Evolutionary conservation across 2,888 invertebrate species (phyloP).

Genomic region (Syritta pipiens): DNA sequence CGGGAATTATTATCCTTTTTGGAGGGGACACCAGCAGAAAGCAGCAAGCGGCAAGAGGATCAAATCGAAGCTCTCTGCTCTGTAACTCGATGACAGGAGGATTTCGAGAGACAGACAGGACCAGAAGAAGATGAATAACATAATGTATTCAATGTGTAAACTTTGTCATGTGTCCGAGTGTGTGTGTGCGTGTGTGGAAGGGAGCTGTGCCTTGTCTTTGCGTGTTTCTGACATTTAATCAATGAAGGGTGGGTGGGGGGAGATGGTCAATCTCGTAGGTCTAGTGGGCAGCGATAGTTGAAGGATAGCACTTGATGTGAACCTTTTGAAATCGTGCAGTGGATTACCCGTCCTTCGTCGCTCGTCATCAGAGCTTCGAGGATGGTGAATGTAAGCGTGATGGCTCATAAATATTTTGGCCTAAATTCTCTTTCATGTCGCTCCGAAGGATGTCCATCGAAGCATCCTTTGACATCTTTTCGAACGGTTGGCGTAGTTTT

Average conservation of each 20-base stretch:
- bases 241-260: slow-evolving; percentile 17
- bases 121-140: slow-evolving; percentile 19
- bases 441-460: neutral
- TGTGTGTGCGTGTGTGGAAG: neutral
- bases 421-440: too few species aligned
- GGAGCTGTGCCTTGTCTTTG: neutral
- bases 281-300: neutral
- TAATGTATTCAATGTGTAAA: slow-evolving; percentile 27
- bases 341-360: too few species aligned
- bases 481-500: neutral
- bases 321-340: too few species aligned
- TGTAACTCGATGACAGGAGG: slow-evolving; percentile 17
- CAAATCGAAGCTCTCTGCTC: slow-evolving; percentile 8
- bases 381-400: too few species aligned
- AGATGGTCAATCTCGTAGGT: too few species aligned
- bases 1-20: slow-evolving; percentile 54
- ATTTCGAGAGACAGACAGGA: neutral
- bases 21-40: too few species aligned
- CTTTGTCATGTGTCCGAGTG: neutral
- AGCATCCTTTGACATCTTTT: too few species aligned
- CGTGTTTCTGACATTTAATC: slow-evolving; percentile 34
- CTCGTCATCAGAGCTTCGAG: too few species aligned
- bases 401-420: too few species aligned
- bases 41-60: too few species aligned
- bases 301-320: neutral